Evolutionary conservation across 2,888 invertebrate species (phyloP), one percentile per base, ranked within the genome.

Genomic region (Lissocephala sabroskyi): DNA sequence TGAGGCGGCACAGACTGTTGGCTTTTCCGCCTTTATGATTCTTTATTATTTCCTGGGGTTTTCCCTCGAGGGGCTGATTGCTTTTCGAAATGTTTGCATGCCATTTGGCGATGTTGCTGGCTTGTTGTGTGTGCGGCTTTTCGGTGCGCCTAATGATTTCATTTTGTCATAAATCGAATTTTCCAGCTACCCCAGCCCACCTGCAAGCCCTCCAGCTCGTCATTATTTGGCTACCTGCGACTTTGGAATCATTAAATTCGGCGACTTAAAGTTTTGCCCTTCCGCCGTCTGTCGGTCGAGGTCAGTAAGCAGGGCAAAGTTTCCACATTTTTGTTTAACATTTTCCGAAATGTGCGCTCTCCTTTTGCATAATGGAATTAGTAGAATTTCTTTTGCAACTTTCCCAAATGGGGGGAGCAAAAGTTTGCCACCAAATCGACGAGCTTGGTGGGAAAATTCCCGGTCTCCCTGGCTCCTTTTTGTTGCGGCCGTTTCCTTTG

Each of bases 71-170:
- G 35, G 51, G 61, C 54, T 51, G 71, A 74, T 74, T 62, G 67
- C 64, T 59, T 66, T 62, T 46, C 68, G 16, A 67, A 75, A 71
- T 64, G 75, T 64, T 67, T 67, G 71, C 73, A 62, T 67, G 68
- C 75, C 75, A 67, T 67, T 68, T 56, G n/a, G n/a, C n/a, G n/a
- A n/a, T n/a, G n/a, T n/a, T n/a, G n/a, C n/a, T n/a, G n/a, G n/a
- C n/a, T 32, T 75, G 75, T 62, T 75, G 75, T 71, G 73, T 62
- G 71, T 71, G 71, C 55, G 65, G 65, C 52, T 60, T n/a, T n/a
- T n/a, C n/a, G n/a, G n/a, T n/a, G n/a, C n/a, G 75, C 65, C 62
- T 75, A 70, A 70, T 70, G 75, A 70, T 75, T 70, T 75, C 68
- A 71, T 68, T 68, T 74, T 50, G 56, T 42, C 43, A 26, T 45